Evolutionary conservation across 2,888 invertebrate species (phyloP), one percentile per base, ranked within the genome.

Genomic region (Apantesis nais): DNA sequence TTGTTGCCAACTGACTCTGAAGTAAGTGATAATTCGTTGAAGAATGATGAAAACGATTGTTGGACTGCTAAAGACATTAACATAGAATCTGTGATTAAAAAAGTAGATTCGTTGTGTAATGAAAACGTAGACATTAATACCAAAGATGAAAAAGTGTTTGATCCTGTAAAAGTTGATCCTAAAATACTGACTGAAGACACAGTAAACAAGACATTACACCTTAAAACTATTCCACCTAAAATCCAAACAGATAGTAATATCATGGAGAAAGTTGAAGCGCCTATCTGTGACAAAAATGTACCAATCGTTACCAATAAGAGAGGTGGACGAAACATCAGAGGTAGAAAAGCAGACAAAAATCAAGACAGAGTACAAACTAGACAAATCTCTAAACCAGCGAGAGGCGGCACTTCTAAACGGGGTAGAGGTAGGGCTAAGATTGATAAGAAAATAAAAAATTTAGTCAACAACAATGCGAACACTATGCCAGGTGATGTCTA

Each of bases 61-160:
- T 97, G 97, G 97, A 97, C 97, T 52, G 97, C 97, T 11, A 97
- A 97, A 88, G 97, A 97, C 84, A 95, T 97, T 1, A 97, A 97
- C 84, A 97, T 97, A 77, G 97, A 97, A 79, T 97, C 97, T 31
- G 97, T 98, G 2, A 97, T 98, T 75, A 97, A 97, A 89, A 97
- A 97, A 83, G 96, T 97, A 0, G 97, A 97, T 81, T 97, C 97
- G 0, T 88, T 97, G 60, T 97, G 97, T 87, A 93, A 90, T 76
- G 94, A 95, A 74, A 87, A 73, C 69, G 76, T 81, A 41, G 92
- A 92, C 67, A 84, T 85, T 52, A 85, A 76, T 71, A 85, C 86
- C 8, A 77, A 75, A 73, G 75, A 83, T 25, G 83, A 82, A 65
- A 74, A 62, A 41, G 75, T 55, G n/a, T 63, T 70, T n/a, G 71